Evolutionary conservation across 2,113 vertebrate genomes (phyloP), one percentile per base, ranked within the genome.

Genomic region (Heterotilapia buettikoferi): DNA sequence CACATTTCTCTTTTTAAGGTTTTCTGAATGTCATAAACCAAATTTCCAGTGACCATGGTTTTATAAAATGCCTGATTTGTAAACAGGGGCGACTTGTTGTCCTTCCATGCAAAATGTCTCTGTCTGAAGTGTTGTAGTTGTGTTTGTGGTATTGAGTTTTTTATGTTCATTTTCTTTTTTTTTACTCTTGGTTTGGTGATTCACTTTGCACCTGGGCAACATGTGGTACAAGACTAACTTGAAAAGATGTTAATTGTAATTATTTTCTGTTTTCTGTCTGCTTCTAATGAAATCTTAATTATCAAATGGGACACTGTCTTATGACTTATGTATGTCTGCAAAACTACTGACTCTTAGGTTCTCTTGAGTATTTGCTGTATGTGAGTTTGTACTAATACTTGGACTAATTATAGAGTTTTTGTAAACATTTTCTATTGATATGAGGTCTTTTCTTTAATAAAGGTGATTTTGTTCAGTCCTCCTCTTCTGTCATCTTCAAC

Each of bases 271-370:
- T 45, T 63, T 83, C n/a, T 78, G 79, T 61, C 29, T 61, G 18
- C 18, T 56, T 79, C 50, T 63, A 61, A 80, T 59, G 10, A 36
- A 61, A 84, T 82, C 3, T 38, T 13, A 83, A 52, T 3, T 63
- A 10, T 84, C 33, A 82, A 86, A 59, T 53, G 29, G 19, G 3
- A 68, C 6, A 8, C 76, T 43, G 18, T 85, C 24, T 71, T 33
- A 21, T 21, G 31, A 71, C 50, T 40, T 53, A 10, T 85, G 53
- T 52, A 83, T 85, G 11, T 76, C 16, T 82, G 43, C 6, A 78
- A 79, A 43, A 84, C 85, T 91, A 86, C 83, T 90, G 86, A 90
- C 86, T 82, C 38, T 50, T 18, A 52, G 40, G 40, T 73, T 73
- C 19, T 53, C 9, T 83, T 82, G 5, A 86, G 79, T 19, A 13